Evolutionary conservation across 2,797 vertebrate species (phyloP), one percentile per base, ranked within the genome.

Genomic region (Agapornis canus): DNA sequence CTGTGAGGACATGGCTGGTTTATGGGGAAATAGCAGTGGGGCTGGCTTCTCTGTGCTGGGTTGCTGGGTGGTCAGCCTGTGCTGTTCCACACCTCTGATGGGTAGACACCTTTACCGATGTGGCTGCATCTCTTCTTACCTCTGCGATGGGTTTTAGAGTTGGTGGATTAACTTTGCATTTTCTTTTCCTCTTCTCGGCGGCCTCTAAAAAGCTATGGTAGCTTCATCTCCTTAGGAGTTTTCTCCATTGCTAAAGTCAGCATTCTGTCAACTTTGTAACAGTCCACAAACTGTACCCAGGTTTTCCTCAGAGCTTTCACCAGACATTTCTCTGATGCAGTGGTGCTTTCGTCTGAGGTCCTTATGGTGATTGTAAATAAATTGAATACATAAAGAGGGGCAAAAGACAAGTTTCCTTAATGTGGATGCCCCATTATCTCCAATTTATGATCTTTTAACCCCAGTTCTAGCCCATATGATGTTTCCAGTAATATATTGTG

Each of bases 141-240:
- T 71, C 47, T 86, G 3, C 0, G 0, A 13, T 3, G 16, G 31
- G 16, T 64, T 69, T 79, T 43, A 4, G 3, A 45, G 51, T 61
- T 85, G 35, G 11, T 86, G 78, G 35, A 25, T 92, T 81, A 57
- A 66, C 35, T 49, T 17, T 31, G 5, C 3, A 0, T 75, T 78
- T 86, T 17, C 73, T 88, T 57, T 54, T n/a, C 32, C n/a, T 43
- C 45, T 85, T 60, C 22, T 32, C 40, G 26, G 2, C 52, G 9
- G 21, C 32, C 39, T 83, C 23, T 37, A 20, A 79, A 89, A 75
- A 31, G 29, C 35, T 21, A 0, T 23, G 15, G 35, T 32, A 48
- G 29, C 10, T 79, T 25, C 9, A 22, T 51, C 19, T 54, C 45
- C 29, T 82, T 0, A 3, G 14, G 35, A 5, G 37, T 35, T 68